Conservation (phyloP, 2,113 vertebrate species). For the Bolborhynchus lineola region DNA sequence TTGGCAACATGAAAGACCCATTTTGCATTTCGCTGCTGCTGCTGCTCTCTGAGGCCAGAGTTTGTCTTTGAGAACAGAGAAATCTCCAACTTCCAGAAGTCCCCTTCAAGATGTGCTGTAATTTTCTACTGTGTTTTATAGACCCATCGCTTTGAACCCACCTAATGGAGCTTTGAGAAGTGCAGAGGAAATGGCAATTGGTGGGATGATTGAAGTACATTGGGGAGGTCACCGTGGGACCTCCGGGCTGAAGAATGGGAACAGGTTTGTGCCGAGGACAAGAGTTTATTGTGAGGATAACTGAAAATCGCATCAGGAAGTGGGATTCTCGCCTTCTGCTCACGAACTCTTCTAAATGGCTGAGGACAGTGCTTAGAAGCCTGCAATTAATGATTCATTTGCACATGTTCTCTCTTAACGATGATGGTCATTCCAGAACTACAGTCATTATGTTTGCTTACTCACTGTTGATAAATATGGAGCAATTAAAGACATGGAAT, state of each 20-base stretch:
- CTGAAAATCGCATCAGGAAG: background rate
- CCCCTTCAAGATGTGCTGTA: background rate
- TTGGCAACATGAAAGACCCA: background rate
- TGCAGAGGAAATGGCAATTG: background rate
- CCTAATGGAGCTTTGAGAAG: background rate
- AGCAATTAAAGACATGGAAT: background rate
- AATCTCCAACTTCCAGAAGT: background rate
- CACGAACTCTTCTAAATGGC: background rate
- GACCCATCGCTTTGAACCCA: background rate
- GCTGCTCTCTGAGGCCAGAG: background rate
- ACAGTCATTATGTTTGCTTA: background rate
- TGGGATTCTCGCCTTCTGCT: background rate
- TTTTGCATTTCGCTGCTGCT: background rate
- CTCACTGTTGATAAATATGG: conserved; percentile 12
- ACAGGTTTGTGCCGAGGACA: background rate
- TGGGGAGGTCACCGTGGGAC: background rate
- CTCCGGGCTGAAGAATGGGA: background rate
- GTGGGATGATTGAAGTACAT: background rate
- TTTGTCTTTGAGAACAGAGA: background rate
- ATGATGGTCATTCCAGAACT: conserved; percentile 4
- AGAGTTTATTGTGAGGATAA: background rate
- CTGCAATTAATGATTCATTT: conserved; percentile 51
- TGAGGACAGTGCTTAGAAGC: background rate
- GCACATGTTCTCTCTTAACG: conserved; percentile 13
- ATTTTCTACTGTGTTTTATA: background rate